phyloP scores from a whole-genome alignment of 2,797 vertebrate genomes.

The Lates japonicus region DNA sequence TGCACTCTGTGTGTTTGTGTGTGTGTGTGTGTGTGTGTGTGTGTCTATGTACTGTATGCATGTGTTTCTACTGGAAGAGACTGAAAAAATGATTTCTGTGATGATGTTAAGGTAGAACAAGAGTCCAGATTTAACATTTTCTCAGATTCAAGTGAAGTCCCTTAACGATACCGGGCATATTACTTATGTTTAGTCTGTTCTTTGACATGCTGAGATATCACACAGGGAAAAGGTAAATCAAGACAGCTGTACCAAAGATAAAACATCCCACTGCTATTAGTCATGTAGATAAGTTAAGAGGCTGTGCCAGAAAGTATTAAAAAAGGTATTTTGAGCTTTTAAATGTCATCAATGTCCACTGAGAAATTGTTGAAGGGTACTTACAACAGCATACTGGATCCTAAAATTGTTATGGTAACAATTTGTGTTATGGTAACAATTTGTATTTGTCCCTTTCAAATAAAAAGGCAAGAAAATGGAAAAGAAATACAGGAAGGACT shows the following conservation, averaged over 20 bases:
- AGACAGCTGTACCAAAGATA: slow-evolving; percentile 68
- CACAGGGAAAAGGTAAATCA: slow-evolving; percentile 70
- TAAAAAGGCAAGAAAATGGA: neutral
- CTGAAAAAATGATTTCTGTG: slow-evolving; percentile 50
- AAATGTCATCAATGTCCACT: slow-evolving; percentile 36
- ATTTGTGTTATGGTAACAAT: slow-evolving; percentile 18
- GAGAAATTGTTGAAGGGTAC: slow-evolving; percentile 23
- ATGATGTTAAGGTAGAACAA: slow-evolving; percentile 47
- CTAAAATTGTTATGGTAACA: slow-evolving; percentile 27
- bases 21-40: slow-evolving; percentile 5
- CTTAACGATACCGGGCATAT: slow-evolving; percentile 43
- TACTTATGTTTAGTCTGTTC: slow-evolving; percentile 77
- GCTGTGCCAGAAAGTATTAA: slow-evolving; percentile 45
- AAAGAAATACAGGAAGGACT: slow-evolving; percentile 8
- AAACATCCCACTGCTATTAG: slow-evolving; percentile 70
- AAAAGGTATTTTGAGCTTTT: slow-evolving; percentile 43
- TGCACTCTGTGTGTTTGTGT: slow-evolving; percentile 7
- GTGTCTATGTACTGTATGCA: neutral
- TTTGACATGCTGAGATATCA: slow-evolving; percentile 68
- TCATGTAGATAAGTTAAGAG: slow-evolving; percentile 48
- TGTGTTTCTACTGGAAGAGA: slow-evolving; percentile 35
- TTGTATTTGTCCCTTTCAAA: slow-evolving; percentile 26
- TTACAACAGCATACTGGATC: slow-evolving; percentile 25
- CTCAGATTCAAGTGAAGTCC: slow-evolving; percentile 44
- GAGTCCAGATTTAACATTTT: slow-evolving; percentile 54